Conservation (phyloP, 1,140 invertebrate genomes). For the Kradibia gibbosae region DNA sequence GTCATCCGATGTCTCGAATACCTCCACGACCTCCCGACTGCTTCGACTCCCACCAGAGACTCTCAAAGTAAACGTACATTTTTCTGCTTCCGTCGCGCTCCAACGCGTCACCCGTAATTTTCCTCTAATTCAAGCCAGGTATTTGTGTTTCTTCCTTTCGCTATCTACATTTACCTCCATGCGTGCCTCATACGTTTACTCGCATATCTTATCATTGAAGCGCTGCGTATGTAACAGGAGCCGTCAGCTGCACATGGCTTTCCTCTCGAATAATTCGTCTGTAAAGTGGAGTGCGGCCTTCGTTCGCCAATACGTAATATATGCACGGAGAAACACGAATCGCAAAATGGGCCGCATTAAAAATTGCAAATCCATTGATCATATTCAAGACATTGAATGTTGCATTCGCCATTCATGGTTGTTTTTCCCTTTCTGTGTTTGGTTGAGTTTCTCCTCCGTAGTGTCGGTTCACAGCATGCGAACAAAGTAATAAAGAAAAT, state of each 20-base stretch:
- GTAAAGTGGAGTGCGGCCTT: too few relatives aligned
- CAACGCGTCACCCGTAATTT: neutral
- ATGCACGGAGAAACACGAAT: too few relatives aligned
- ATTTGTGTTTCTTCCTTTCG: neutral
- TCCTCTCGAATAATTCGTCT: too few relatives aligned
- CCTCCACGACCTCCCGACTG: slow-evolving; percentile 50
- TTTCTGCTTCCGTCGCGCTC: slow-evolving; percentile 39
- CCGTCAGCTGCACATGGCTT: too few relatives aligned
- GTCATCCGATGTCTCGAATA: slow-evolving; percentile 65
- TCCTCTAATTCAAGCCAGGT: neutral
- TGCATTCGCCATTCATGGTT: too few relatives aligned
- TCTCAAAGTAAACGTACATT: slow-evolving; percentile 63
- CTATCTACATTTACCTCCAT: neutral
- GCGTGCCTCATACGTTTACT: neutral
- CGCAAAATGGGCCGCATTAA: too few relatives aligned
- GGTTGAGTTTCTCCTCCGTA: neutral
- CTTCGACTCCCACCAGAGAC: neutral
- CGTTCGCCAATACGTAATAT: too few relatives aligned
- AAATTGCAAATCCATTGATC: too few relatives aligned
- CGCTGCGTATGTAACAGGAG: too few relatives aligned
- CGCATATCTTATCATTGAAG: neutral
- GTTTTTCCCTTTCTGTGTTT: too few relatives aligned
- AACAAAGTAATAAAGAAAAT: neutral
- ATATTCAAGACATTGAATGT: too few relatives aligned
- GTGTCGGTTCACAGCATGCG: neutral